Conservation (phyloP, 2,113 vertebrate species). For the Tamias sibiricus region DNA sequence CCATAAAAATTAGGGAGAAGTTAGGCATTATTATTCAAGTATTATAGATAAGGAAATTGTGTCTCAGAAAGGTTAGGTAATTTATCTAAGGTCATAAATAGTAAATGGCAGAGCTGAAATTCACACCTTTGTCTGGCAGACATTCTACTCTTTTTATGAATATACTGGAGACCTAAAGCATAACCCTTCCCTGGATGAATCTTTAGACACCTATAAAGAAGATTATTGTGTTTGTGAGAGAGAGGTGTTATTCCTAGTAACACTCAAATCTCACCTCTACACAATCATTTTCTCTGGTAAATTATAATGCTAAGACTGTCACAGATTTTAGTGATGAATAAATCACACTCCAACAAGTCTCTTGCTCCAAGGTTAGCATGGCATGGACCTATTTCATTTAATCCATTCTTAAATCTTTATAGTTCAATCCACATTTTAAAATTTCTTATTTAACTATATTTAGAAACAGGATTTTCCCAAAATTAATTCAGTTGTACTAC, state of each 20-base stretch:
- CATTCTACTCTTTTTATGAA: background rate
- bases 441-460: constrained; percentile 2
- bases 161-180: background rate
- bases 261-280: background rate
- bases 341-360: background rate
- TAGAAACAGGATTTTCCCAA: background rate
- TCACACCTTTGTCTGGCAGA: background rate
- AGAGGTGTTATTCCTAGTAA: background rate
- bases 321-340: constrained; percentile 43
- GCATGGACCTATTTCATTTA: background rate
- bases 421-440: background rate
- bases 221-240: background rate
- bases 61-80: background rate
- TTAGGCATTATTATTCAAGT: background rate
- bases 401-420: constrained; percentile 22
- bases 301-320: constrained; percentile 9
- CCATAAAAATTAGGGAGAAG: background rate
- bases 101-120: background rate
- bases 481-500: background rate
- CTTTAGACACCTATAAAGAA: background rate
- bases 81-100: background rate
- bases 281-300: background rate
- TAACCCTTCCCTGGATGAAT: background rate
- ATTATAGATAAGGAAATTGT: background rate
- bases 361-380: constrained; percentile 1